Evolutionary conservation across 2,888 invertebrate species (phyloP).

Genomic region (Poecilus cupreus): DNA sequence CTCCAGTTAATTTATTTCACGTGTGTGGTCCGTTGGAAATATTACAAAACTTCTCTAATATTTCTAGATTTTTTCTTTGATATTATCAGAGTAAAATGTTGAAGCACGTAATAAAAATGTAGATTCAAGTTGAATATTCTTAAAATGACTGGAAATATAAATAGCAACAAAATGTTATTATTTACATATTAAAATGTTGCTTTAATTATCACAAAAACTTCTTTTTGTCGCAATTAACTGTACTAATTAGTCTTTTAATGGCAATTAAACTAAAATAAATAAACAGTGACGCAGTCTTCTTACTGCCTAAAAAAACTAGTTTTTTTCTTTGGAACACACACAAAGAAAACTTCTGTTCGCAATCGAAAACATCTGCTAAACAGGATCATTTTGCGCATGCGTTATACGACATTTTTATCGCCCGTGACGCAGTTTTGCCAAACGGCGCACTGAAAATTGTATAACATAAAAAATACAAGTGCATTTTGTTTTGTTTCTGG

Average conservation of each 20-base stretch:
- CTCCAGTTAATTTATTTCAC: background rate
- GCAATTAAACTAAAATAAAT: conserved; percentile 49
- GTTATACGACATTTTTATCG: conserved; percentile 12
- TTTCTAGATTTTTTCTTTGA: background rate
- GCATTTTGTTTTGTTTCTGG: no score
- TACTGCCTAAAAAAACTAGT: conserved; percentile 24
- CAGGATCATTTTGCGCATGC: conserved; percentile 30
- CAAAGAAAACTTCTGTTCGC: conserved; percentile 28
- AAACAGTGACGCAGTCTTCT: conserved; percentile 14
- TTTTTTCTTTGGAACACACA: conserved; percentile 43
- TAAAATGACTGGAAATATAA: conserved; percentile 34
- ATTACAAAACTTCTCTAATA: conserved; percentile 3
- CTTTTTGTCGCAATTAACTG: conserved; percentile 49
- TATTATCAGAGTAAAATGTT: background rate
- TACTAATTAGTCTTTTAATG: conserved; percentile 53
- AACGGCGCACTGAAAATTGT: conserved; percentile 29
- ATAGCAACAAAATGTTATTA: conserved; percentile 48
- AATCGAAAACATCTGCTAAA: conserved; percentile 30
- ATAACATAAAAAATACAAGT: background rate
- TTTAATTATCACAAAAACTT: conserved; percentile 37
- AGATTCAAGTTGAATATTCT: background rate
- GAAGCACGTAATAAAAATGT: background rate
- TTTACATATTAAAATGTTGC: conserved; percentile 34
- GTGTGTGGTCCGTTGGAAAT: conserved; percentile 12
- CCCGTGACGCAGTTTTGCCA: conserved; percentile 24